phyloP scores from a whole-genome alignment of 2,797 vertebrate genomes.

The Lepus oiostolus region DNA sequence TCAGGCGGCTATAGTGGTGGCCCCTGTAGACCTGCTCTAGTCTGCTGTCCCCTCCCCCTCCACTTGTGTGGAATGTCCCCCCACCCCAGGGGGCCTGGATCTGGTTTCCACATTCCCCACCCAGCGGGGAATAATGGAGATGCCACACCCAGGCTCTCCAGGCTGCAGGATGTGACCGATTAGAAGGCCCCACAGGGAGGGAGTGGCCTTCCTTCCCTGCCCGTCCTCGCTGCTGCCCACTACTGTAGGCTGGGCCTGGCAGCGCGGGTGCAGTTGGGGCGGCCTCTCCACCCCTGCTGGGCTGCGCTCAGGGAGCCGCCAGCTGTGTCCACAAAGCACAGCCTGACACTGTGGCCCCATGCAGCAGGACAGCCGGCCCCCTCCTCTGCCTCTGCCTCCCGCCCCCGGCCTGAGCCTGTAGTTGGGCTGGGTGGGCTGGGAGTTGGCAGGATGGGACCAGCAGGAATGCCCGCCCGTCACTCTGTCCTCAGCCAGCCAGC shows the following conservation, averaged over 20 bases:
- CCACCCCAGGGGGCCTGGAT: neutral
- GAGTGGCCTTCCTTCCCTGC: conserved; percentile 10
- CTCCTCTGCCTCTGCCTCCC: neutral
- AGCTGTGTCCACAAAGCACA: conserved; percentile 65
- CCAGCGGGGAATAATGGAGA: conserved; percentile 77
- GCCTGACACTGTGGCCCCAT: neutral
- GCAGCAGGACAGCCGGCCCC: neutral
- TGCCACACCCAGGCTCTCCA: conserved; percentile 76
- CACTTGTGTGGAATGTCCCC: neutral
- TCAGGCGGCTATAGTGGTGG: too few species aligned
- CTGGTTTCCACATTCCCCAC: conserved; percentile 79
- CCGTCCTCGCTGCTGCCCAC: neutral
- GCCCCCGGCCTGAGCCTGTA: neutral
- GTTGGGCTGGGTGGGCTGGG: too few species aligned
- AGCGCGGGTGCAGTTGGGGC: neutral
- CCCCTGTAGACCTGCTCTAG: neutral
- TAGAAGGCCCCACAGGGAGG: conserved; percentile 17
- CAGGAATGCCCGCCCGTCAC: neutral
- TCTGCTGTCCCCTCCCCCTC: conserved; percentile 41
- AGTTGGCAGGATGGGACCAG: neutral
- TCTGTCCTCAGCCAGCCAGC: neutral
- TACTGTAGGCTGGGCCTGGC: neutral
- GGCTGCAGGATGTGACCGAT: conserved; percentile 58
- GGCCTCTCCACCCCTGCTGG: neutral
- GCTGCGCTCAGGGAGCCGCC: neutral